These are phyloP conservation scores for Poeciliopsis retropinna DNA, from an alignment of 2,113 vertebrate species.

Conservation along the genomic window DNA sequence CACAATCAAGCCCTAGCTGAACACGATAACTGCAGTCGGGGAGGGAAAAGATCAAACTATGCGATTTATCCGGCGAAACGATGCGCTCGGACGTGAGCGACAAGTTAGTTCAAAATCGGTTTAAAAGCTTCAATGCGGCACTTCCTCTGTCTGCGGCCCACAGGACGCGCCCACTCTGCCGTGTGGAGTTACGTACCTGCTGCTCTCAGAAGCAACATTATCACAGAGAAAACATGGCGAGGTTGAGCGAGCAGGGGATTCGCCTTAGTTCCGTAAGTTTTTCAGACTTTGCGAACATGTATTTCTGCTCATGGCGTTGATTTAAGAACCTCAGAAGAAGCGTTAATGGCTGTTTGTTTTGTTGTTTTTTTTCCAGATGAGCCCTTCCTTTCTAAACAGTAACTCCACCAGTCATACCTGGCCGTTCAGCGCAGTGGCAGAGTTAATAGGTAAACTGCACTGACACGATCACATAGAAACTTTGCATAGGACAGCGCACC, in stretches of 20 bases:
- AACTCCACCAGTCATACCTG: constrained; percentile 84
- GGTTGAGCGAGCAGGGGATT: constrained; percentile 78
- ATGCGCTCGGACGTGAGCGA: neutral
- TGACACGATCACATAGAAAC: accelerated
- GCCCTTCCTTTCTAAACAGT: constrained; percentile 83
- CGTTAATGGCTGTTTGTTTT: neutral
- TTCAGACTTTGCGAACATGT: neutral
- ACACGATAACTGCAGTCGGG: neutral
- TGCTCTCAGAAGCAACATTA: constrained; percentile 8
- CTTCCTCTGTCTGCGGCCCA: constrained; percentile 28
- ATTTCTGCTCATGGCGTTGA: neutral
- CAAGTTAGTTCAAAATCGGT: neutral
- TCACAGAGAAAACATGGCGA: constrained; percentile 70
- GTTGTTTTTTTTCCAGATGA: constrained; percentile 71
- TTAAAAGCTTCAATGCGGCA: neutral
- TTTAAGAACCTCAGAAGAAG: neutral
- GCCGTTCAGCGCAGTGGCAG: constrained; percentile 86
- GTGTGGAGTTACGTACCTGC: neutral
- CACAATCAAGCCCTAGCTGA: neutral
- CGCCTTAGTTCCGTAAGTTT: constrained; percentile 80
- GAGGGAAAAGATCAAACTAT: no score
- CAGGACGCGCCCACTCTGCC: constrained; percentile 33
- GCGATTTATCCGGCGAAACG: neutral
- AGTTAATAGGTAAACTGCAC: constrained; percentile 68
- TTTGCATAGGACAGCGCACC: constrained; percentile 6